A percentile compares a stretch with the other conserved stretches of the same genome.
phyloP scores from a whole-genome alignment of 2,797 vertebrate genomes.

The Thaleichthys pacificus region DNA sequence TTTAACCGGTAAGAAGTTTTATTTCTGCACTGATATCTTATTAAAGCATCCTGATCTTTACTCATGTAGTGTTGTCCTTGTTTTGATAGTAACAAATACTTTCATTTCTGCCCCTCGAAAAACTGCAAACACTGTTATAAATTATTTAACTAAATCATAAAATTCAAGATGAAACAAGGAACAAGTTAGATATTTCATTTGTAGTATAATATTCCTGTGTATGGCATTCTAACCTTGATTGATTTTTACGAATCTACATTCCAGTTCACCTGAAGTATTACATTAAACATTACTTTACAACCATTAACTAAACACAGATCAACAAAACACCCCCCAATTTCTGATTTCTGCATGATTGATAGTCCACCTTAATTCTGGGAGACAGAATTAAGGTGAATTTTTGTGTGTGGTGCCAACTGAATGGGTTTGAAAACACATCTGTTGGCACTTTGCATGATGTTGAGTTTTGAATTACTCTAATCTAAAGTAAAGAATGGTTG shows the following conservation, averaged over 20 bases:
- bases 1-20: constrained; percentile 90
- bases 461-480: not conserved
- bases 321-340: too few relatives aligned
- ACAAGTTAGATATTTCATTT: too few relatives aligned
- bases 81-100: constrained; percentile 45
- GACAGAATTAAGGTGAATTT: too few relatives aligned
- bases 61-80: constrained; percentile 39
- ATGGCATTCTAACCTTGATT: not conserved
- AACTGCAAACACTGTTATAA: not conserved
- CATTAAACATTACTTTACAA: too few relatives aligned
- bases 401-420: too few relatives aligned
- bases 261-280: not conserved
- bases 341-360: too few relatives aligned
- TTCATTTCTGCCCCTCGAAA: not conserved
- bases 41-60: constrained; percentile 96
- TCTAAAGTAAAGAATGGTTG: not conserved
- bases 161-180: too few relatives aligned
- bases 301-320: too few relatives aligned
- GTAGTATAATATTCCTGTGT: too few relatives aligned
- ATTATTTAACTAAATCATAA: too few relatives aligned
- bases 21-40: constrained; percentile 98
- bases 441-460: not conserved
- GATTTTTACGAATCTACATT: not conserved
- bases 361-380: too few relatives aligned
- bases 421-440: too few relatives aligned